A percentile compares a stretch with the other conserved stretches of the same genome.
Conservation (phyloP, 2,113 vertebrate genomes). For the Chinchilla lanigera region DNA sequence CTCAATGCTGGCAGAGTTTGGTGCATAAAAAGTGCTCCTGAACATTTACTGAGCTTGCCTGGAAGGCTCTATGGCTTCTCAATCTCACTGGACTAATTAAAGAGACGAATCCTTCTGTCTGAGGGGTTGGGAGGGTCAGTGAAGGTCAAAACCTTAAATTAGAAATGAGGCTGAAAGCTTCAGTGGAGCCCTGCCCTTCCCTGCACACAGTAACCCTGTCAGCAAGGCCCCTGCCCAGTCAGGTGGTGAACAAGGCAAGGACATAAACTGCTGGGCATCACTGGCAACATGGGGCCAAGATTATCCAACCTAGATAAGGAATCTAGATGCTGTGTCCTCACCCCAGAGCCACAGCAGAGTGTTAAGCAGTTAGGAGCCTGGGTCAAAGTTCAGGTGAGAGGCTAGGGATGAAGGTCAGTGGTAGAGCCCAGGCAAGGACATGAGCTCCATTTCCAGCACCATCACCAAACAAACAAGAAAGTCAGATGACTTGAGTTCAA, state of each 20-base stretch:
- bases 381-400: not conserved
- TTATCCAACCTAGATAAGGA: not conserved
- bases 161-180: not conserved
- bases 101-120: constrained; percentile 16
- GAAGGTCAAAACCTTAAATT: not conserved
- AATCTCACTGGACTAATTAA: constrained; percentile 37
- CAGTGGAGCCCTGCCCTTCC: not conserved
- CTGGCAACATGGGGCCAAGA: fast-evolving
- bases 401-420: not conserved
- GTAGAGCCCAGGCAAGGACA: not conserved
- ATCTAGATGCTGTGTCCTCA: not conserved
- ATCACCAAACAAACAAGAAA: not conserved
- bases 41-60: not conserved
- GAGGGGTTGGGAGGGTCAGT: not conserved
- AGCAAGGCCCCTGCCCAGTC: not conserved
- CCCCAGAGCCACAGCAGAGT: not conserved
- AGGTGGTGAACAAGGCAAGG: not conserved
- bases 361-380: not conserved
- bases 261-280: not conserved
- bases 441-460: not conserved
- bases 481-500: not conserved
- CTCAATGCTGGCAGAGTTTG: not conserved
- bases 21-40: not conserved
- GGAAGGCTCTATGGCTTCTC: not conserved
- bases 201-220: not conserved